A percentile compares a stretch with the other conserved stretches of the same genome.
Evolutionary conservation across 2,888 invertebrate genomes (phyloP).

Genomic region (Seira musarum): DNA sequence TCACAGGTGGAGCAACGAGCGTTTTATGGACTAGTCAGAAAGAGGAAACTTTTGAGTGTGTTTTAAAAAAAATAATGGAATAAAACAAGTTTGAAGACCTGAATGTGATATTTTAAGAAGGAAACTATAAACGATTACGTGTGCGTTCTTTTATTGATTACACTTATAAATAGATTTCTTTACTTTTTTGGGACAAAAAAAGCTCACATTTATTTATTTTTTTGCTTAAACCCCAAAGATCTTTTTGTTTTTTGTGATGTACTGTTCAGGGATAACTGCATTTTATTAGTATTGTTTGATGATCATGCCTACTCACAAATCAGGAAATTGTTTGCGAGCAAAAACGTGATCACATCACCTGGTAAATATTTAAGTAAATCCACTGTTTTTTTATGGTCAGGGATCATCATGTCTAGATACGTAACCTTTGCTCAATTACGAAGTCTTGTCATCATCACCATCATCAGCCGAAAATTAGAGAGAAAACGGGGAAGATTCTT

Average conservation of each 20-base stretch:
- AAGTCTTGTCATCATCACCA: not conserved
- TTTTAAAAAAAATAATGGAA: not conserved
- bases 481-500: not conserved
- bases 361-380: not conserved
- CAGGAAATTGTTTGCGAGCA: conserved; percentile 23
- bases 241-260: no score
- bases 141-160: no score
- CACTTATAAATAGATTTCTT: no score
- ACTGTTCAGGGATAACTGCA: conserved; percentile 38
- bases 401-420: not conserved
- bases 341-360: conserved; percentile 1
- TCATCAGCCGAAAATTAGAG: not conserved
- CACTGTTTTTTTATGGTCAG: not conserved
- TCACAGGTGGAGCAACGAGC: not conserved
- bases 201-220: no score
- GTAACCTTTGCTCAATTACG: conserved; percentile 11
- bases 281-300: not conserved
- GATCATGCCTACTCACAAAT: not conserved
- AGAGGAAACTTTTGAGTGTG: not conserved
- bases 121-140: not conserved
- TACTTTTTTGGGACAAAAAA: no score
- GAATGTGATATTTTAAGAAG: conserved; percentile 55
- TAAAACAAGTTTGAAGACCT: conserved; percentile 52
- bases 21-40: not conserved
- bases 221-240: no score